phyloP scores from a whole-genome alignment of 2,113 vertebrate genomes.

The Hystrix cristata region DNA sequence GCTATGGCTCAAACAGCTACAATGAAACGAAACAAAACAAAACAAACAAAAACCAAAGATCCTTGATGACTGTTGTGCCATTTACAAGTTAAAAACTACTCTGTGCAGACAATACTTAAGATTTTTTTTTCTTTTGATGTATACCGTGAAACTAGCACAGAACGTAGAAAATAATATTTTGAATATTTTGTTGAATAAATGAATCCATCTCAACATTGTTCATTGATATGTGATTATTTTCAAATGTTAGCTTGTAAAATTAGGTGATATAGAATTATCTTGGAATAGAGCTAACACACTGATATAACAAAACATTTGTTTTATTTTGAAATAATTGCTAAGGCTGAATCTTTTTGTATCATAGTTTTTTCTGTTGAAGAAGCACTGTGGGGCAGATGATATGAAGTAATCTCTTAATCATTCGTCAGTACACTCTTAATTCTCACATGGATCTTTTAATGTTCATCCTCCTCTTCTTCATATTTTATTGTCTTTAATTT shows the following conservation, averaged over 20 bases:
- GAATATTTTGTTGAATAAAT: neutral
- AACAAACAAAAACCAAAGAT: neutral
- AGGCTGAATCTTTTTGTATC: neutral
- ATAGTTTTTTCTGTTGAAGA: neutral
- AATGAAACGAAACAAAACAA: neutral
- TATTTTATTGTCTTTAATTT: neutral
- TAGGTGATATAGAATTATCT: neutral
- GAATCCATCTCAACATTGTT: neutral
- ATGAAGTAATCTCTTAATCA: neutral
- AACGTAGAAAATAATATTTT: neutral
- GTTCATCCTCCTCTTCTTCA: neutral
- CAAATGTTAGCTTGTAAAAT: neutral
- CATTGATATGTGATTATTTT: neutral
- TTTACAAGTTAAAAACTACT: neutral
- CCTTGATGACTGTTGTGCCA: constrained; percentile 9
- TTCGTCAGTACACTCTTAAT: neutral
- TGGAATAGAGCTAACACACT: neutral
- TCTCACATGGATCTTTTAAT: neutral
- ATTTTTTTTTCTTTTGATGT: neutral
- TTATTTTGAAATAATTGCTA: neutral
- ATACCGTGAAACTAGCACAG: neutral
- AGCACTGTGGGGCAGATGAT: neutral
- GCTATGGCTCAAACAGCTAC: neutral
- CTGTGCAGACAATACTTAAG: neutral
- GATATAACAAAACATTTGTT: neutral